Evolutionary conservation across 2,888 invertebrate species (phyloP), one percentile per base, ranked within the genome.

Genomic region (Cephalotes varians): DNA sequence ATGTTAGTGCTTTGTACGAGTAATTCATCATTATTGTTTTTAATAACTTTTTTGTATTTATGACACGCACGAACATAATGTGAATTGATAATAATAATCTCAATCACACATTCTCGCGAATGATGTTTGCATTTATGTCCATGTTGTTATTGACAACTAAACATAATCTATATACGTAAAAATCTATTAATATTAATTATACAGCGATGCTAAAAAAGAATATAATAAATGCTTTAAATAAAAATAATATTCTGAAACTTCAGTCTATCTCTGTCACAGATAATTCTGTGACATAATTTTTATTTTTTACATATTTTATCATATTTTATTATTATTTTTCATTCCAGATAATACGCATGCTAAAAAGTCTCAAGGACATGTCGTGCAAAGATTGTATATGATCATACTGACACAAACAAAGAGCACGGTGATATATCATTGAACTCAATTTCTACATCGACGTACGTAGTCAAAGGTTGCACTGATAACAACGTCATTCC

Each of bases 401-500:
- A 54, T 60, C 21, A 34, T 21, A 73, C 60, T 34, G 21, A 10
- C 9, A 31, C 7, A 49, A 21, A 12, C 15, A 73, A 47, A n/a
- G 12, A 58, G 25, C 18, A 28, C 18, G 6, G 21, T 15, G 25
- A 1, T 12, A 12, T 51, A 31, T 37, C 15, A 15, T 25, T 25
- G 40, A 56, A 28, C 28, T 72, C 15, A 40, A 40, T 44, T n/a
- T 31, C 15, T n/a, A 10, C 18, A 5, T 76, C 25, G 74, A 49
- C 5, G 15, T 25, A 34, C 9, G 7, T 51, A 18, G 28, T 5
- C 31, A 34, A 65, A 31, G 37, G 28, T 71, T 34, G 25, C 47
- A 31, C 44, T 34, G 77, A 79, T 79, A 79, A 79, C 69, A 21
- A 37, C 31, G 21, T 28, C 34, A 47, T 51, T 51, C 2, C 5